Base-by-base conservation (phyloP, 2,113 vertebrate species). In the Nycticorax nycticorax region DNA sequence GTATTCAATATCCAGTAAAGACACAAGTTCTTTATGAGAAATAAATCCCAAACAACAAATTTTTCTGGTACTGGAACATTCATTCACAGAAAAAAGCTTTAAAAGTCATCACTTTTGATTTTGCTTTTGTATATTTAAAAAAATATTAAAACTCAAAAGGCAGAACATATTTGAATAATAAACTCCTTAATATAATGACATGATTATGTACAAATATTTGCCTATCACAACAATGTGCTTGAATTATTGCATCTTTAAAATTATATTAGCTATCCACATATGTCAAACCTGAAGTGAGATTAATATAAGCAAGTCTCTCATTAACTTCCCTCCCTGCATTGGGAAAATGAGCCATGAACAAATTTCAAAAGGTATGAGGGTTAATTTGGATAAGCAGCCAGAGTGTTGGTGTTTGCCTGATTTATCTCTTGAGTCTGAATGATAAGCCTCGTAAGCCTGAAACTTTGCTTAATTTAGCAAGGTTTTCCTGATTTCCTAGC, bases 311-410 rank as follows among this genome's bases (percentile, higher is more conserved):
- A 60, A 80, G 33, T 28, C 4, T 94, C 59, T 92, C 68, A 90
- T 90, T 92, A 95, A 84, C 68, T 91, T 86, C 55, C 22, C 24
- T 85, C 92, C 75, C 68, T 86, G 39, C 35, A 39, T 0, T 76
- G 88, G 63, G 53, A 94, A 89, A 96, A 96, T 33, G 39, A 93
- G 57, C 63, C 63, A 50, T 57, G 50, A 90, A 79, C 19, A 67
- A 62, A 93, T 88, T 96, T 80, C 88, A 95, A 63, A 95, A 90
- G 67, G 53, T 80, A 83, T 43, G 45, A 92, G 75, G 78, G 92
- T 79, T 92, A 83, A 90, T 93, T 94, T 76, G 55, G 37, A 69
- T 80, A 77, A 84, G 74, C 73, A 92, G 64, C 39, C 33, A 66
- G 80, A 92, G 37, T 59, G 55, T 83, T 91, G 78, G 48, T 71